Evolutionary conservation across 2,113 vertebrate species (phyloP), one percentile per base, ranked within the genome.

Genomic region (Xenopus tropicalis): DNA sequence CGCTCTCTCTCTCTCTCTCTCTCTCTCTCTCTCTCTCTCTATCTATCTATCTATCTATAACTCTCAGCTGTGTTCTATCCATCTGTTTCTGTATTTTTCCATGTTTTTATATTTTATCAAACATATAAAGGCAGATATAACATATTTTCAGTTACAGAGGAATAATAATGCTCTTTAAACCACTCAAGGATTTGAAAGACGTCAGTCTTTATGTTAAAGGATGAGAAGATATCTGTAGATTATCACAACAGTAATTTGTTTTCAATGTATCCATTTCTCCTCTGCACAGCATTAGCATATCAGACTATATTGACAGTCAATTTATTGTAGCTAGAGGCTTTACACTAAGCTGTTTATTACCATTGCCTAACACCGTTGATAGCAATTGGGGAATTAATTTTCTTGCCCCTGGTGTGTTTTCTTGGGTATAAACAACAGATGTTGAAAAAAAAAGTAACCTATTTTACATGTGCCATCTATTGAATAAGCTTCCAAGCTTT

Each of bases 351-450:
- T 87, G 88, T 88, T 93, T 90, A 90, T 89, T 92, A 84, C 87
- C 85, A 82, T 85, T 89, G 87, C 85, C 84, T 86, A 92, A 91
- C 85, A 82, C 76, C 7, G 85, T 89, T 93, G 87, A 91, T 87
- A 94, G 89, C 88, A 88, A 90, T 89, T 88, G 86, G 91, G 86
- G 87, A 91, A 94, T 94, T 93, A 90, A 91, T 92, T 91, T 89
- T 86, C 86, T 85, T 88, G 82, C 87, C 90, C 91, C 90, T 84
- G 85, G 88, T 92, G 92, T 93, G 88, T 82, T 88, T 86, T 91
- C 91, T 91, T 89, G 83, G 81, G 83, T 90, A 90, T 89, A 91
- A 93, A 93, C 88, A 91, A 89, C 91, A 90, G 84, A 87, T 88
- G 85, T 86, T 89, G 86, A 48, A 89, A 85, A 83, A 91, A 91